A percentile compares a stretch with the other conserved stretches of the same genome.
These are phyloP conservation scores for Macrocentrus cingulum DNA, from an alignment of 1,140 invertebrate species.

Conservation along the genomic window DNA sequence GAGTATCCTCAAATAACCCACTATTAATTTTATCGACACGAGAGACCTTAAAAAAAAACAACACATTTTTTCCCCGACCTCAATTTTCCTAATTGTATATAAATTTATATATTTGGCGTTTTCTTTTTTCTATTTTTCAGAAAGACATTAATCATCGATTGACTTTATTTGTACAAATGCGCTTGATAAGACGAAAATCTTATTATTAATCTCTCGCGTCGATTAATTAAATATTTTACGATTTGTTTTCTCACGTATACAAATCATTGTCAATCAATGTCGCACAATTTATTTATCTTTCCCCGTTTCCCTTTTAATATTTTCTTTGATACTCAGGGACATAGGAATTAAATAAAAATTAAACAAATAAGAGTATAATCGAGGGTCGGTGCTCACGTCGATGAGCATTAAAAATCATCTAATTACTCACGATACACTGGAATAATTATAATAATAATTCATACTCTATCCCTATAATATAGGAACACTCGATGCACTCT, in stretches of 20 bases:
- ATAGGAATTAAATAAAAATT: neutral
- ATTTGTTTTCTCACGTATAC: too few species aligned
- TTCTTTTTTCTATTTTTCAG: too few species aligned
- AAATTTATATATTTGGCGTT: too few species aligned
- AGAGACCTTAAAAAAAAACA: too few species aligned
- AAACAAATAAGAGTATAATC: neutral
- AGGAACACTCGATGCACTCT: constrained; percentile 49
- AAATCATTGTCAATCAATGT: neutral
- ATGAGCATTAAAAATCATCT: constrained; percentile 29
- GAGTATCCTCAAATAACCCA: constrained; percentile 6
- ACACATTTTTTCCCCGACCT: too few species aligned
- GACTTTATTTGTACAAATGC: too few species aligned
- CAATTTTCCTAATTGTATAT: too few species aligned
- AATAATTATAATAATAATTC: constrained; percentile 18
- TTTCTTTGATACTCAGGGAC: neutral
- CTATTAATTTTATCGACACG: neutral
- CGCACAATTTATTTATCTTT: too few species aligned
- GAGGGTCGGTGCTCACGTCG: constrained; percentile 5
- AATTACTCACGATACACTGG: constrained; percentile 27
- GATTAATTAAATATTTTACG: too few species aligned
- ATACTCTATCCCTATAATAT: constrained; percentile 32
- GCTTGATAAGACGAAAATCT: too few species aligned
- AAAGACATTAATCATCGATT: too few species aligned
- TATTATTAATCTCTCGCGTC: too few species aligned
- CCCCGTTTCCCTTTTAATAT: neutral